A percentile compares a stretch with the other conserved stretches of the same genome.
Conservation (phyloP, 2,888 invertebrate genomes). For the Chaetoderma sp. region DNA sequence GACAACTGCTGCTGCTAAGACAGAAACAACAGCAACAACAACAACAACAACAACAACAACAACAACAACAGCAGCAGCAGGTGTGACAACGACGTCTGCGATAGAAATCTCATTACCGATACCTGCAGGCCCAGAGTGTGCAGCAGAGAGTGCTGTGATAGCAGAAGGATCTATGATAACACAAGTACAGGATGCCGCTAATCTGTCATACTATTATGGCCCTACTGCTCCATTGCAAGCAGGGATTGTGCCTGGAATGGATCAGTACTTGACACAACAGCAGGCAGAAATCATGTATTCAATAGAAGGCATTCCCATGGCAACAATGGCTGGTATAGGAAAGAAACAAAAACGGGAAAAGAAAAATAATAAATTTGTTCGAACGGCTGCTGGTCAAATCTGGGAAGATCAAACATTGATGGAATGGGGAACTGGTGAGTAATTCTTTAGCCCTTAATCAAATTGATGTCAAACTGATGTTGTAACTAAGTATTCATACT, state of each 20-base stretch:
- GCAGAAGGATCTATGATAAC: no score
- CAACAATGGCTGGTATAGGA: constrained; percentile 8
- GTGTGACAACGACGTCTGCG: not conserved
- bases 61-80: not conserved
- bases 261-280: no score
- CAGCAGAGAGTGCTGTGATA: constrained; percentile 5
- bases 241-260: not conserved
- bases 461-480: no score
- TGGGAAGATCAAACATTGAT: constrained; percentile 96
- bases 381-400: constrained; percentile 92
- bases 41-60: no score
- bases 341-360: constrained; percentile 71
- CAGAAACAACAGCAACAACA: not conserved
- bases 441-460: not conserved
- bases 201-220: no score
- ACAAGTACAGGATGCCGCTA: no score
- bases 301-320: constrained; percentile 28
- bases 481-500: no score
- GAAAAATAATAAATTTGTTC: constrained; percentile 81
- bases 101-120: not conserved
- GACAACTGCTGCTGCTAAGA: not conserved
- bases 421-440: constrained; percentile 91
- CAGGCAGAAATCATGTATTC: constrained; percentile 4
- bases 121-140: not conserved
- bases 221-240: not conserved